These are phyloP conservation scores for Drosophila mimica DNA, from an alignment of 2,888 invertebrate species.

Conservation along the genomic window DNA sequence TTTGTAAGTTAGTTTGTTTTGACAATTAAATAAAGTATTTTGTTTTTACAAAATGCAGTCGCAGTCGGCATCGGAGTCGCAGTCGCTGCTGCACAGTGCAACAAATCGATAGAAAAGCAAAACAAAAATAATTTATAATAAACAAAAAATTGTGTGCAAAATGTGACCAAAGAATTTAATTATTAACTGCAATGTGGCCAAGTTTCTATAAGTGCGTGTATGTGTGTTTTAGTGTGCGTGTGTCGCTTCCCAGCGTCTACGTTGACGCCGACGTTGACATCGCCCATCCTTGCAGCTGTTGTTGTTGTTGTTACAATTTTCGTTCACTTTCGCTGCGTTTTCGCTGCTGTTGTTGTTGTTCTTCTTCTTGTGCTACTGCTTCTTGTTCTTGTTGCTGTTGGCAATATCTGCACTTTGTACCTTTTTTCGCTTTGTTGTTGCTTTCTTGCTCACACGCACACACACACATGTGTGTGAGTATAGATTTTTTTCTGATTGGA, in stretches of 20 bases:
- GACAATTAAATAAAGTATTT: conserved; percentile 11
- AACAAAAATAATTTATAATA: conserved; percentile 27
- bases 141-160: conserved; percentile 34
- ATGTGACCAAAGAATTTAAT: conserved; percentile 10
- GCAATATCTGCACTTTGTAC: conserved; percentile 61
- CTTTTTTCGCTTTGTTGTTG: conserved; percentile 54
- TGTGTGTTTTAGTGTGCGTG: conserved; percentile 30
- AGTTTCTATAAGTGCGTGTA: conserved; percentile 23
- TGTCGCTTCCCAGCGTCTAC: conserved; percentile 40
- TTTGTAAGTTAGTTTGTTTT: conserved; percentile 42
- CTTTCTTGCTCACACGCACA: conserved; percentile 29
- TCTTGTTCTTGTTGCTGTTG: conserved; percentile 32
- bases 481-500: conserved; percentile 55
- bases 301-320: conserved; percentile 53
- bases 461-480: conserved; percentile 24
- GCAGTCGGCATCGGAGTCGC: conserved; percentile 25
- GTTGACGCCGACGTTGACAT: conserved; percentile 27
- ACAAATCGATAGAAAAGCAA: conserved; percentile 67
- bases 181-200: conserved; percentile 13
- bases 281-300: conserved; percentile 74
- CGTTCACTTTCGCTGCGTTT: conserved; percentile 70
- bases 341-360: conserved; percentile 42
- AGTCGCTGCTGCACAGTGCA: conserved; percentile 62
- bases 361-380: conserved; percentile 14
- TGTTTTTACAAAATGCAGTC: conserved; percentile 7